These are phyloP conservation scores for Marronus borbonicus DNA, from an alignment of 2,888 invertebrate genomes.

Conservation along the genomic window DNA sequence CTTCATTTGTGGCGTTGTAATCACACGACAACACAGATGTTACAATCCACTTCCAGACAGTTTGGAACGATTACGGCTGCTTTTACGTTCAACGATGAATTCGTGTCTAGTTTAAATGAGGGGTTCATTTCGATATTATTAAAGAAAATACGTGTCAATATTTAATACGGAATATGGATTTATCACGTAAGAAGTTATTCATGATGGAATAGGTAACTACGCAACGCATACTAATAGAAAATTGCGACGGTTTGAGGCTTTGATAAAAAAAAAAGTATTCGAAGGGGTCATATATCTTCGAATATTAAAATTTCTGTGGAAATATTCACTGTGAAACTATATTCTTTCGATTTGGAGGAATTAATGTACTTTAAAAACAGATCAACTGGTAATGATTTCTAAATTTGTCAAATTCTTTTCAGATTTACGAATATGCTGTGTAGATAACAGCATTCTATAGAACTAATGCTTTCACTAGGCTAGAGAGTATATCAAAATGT, in stretches of 20 bases:
- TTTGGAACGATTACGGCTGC: slow-evolving; percentile 52
- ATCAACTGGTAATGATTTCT: background rate
- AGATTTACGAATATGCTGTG: background rate
- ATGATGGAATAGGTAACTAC: too few relatives aligned
- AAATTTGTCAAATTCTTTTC: slow-evolving; percentile 13
- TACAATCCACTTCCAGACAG: slow-evolving; percentile 60
- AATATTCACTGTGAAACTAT: slow-evolving; percentile 29
- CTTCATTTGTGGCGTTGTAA: slow-evolving; percentile 68
- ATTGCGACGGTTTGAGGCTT: too few relatives aligned
- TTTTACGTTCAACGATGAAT: slow-evolving; percentile 39
- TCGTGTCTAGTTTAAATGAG: background rate
- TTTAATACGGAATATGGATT: too few relatives aligned
- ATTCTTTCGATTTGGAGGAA: background rate
- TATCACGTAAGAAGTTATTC: too few relatives aligned
- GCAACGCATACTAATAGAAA: too few relatives aligned
- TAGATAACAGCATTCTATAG: background rate
- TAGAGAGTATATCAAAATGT: too few relatives aligned
- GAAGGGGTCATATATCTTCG: slow-evolving; percentile 2
- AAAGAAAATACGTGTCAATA: background rate
- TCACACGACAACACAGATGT: slow-evolving; percentile 67
- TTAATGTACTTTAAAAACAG: slow-evolving; percentile 14
- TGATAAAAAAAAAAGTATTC: too few relatives aligned
- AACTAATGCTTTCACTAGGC: too few relatives aligned
- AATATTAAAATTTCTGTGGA: slow-evolving; percentile 10
- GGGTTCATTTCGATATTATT: slow-evolving; percentile 10